Percentiles rank a stretch among this genome's conserved stretches.
phyloP scores from a whole-genome alignment of 2,113 vertebrate genomes.

The Gobius niger region DNA sequence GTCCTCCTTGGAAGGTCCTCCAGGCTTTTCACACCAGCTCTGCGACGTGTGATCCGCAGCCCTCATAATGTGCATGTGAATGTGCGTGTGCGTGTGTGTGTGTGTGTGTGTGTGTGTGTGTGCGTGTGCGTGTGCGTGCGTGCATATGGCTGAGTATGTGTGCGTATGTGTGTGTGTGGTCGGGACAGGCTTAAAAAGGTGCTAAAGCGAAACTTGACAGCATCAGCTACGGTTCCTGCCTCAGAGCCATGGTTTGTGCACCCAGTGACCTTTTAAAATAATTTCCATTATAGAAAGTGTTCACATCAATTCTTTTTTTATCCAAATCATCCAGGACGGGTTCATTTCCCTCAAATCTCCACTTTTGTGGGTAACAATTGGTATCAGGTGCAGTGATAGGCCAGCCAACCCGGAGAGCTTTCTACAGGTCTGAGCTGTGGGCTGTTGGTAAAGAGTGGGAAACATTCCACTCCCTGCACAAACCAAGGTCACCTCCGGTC shows the following conservation, averaged over 20 bases:
- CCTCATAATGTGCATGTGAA: not conserved
- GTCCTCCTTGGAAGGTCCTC: slow-evolving; percentile 56
- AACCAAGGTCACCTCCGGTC: too few species aligned
- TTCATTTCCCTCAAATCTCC: not conserved
- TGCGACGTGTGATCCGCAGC: slow-evolving; percentile 29
- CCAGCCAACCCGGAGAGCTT: not conserved
- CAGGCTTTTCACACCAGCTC: slow-evolving; percentile 48
- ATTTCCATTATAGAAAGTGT: slow-evolving; percentile 13
- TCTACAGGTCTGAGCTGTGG: not conserved
- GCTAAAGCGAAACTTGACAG: slow-evolving; percentile 30
- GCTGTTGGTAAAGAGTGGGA: too few species aligned
- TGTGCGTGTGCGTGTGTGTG: not conserved
- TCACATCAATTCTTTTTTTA: slow-evolving; percentile 3
- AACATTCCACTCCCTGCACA: too few species aligned
- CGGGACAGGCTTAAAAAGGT: slow-evolving; percentile 22
- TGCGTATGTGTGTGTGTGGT: slow-evolving; percentile 39
- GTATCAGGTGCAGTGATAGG: not conserved
- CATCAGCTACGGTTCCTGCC: slow-evolving; percentile 3
- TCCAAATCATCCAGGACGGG: not conserved
- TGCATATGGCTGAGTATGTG: not conserved
- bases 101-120: not conserved
- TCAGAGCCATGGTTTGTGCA: slow-evolving; percentile 6
- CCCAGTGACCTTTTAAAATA: slow-evolving; percentile 20
- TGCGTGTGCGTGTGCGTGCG: not conserved
- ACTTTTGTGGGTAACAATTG: not conserved